Evolutionary conservation across 2,888 invertebrate genomes (phyloP), one percentile per base, ranked within the genome.

Genomic region (Mythimna impura): DNA sequence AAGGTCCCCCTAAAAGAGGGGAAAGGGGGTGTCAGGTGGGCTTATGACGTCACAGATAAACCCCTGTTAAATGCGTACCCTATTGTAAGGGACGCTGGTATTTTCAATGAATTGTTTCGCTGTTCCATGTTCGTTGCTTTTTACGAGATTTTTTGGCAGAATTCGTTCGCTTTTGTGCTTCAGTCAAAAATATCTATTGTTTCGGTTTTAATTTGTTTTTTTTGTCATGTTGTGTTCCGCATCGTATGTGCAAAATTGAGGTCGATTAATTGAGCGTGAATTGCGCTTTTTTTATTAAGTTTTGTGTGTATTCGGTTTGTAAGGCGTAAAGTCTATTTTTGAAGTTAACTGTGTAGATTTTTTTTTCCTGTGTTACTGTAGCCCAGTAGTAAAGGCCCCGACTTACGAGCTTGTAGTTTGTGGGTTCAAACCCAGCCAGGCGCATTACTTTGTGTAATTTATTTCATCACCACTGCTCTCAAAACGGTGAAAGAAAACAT

Each of bases 41-140:
- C 82, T 84, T 82, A 86, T 90, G 90, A 90, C 89, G 90, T 89
- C 89, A 89, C 78, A 74, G 67, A 82, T 82, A 85, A 86, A 80
- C 84, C 84, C 83, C 65, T 73, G 77, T 69, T 78, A 84, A 81
- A 86, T 80, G 74, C 81, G 76, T 73, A 76, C 78, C 81, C 84
- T 80, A 83, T 87, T 86, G 86, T 87, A 34, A 65, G 58, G 66
- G 30, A 66, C 50, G 43, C 34, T 71, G 63, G 71, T 75, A 78
- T 85, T 82, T 83, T 68, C 63, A 73, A 74, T 82, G 76, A 77
- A 83, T 83, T 75, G 83, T 83, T 81, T 68, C 20, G 70, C 34
- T 50, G 65, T 65, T 57, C 57, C 74, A 36, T 22, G 80, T 65
- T 66, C 40, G 55, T 14, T 14, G 58, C 43, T 66, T 68, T 62